phyloP scores from a whole-genome alignment of 2,113 vertebrate species.

The Philantomba maxwellii region DNA sequence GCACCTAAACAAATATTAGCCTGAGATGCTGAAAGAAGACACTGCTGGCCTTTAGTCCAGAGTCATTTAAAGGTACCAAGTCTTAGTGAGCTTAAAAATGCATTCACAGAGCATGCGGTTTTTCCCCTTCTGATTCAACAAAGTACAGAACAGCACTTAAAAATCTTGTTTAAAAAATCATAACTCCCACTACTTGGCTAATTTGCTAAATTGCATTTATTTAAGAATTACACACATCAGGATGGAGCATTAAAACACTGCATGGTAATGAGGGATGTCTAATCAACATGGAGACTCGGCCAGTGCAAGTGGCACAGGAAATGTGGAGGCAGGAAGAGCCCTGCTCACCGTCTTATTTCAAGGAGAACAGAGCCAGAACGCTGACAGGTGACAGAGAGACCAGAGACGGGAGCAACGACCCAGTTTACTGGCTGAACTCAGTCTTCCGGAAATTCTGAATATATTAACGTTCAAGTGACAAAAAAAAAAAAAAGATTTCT shows the following conservation, averaged over 20 bases:
- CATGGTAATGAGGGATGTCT: neutral
- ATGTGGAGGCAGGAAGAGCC: neutral
- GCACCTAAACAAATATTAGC: neutral
- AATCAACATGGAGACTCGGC: neutral
- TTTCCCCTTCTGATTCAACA: neutral
- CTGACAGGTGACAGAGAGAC: neutral
- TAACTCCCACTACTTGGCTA: constrained; percentile 1
- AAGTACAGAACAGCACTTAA: neutral
- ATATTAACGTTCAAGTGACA: neutral
- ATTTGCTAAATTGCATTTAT: constrained; percentile 24
- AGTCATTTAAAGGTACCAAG: neutral
- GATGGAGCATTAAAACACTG: neutral
- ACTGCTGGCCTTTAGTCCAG: neutral
- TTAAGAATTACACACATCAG: constrained; percentile 9
- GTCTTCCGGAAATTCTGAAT: neutral
- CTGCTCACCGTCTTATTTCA: neutral
- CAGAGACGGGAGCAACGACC: neutral
- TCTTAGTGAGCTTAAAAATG: neutral
- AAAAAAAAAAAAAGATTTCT: neutral
- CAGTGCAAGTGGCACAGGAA: neutral
- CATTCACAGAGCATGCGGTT: neutral
- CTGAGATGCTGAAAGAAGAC: neutral
- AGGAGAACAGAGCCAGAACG: neutral
- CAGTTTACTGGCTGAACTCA: neutral
- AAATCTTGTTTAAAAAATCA: constrained; percentile 21